Conservation (phyloP, 2,888 invertebrate species). For the Cephus spinipes region DNA sequence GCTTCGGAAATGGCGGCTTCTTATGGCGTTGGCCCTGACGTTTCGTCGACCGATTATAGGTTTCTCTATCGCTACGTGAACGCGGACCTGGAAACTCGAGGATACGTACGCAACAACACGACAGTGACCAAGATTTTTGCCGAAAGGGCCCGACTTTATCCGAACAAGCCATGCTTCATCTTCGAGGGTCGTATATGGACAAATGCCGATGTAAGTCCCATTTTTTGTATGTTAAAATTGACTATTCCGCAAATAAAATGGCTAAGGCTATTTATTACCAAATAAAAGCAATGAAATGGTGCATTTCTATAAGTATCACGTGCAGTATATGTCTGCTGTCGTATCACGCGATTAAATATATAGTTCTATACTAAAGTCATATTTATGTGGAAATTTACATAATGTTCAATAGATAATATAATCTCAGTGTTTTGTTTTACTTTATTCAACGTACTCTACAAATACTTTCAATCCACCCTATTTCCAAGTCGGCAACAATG, state of each 20-base stretch:
- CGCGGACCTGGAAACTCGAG: slow-evolving; percentile 69
- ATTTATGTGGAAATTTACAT: neutral
- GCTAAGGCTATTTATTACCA: neutral
- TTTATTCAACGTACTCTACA: neutral
- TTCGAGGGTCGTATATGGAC: slow-evolving; percentile 78
- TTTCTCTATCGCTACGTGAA: slow-evolving; percentile 72
- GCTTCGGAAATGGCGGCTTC: neutral
- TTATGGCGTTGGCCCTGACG: neutral
- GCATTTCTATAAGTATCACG: neutral
- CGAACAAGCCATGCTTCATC: slow-evolving; percentile 76
- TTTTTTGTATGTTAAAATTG: neutral
- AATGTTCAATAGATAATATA: neutral
- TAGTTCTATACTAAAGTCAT: neutral
- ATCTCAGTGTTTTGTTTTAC: neutral
- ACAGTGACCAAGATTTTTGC: slow-evolving; percentile 75
- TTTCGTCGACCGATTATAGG: slow-evolving; percentile 56
- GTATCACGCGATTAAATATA: neutral
- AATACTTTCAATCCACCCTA: neutral
- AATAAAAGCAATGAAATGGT: neutral
- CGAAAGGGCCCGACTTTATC: slow-evolving; percentile 71
- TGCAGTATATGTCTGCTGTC: neutral
- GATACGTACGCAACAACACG: slow-evolving; percentile 70
- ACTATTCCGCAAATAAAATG: too few relatives aligned
- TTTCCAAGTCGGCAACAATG: neutral
- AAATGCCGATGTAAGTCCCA: slow-evolving; percentile 71